These are phyloP conservation scores for Tonatia bakeri DNA, from an alignment of 2,113 vertebrate species.

Conservation along the genomic window DNA sequence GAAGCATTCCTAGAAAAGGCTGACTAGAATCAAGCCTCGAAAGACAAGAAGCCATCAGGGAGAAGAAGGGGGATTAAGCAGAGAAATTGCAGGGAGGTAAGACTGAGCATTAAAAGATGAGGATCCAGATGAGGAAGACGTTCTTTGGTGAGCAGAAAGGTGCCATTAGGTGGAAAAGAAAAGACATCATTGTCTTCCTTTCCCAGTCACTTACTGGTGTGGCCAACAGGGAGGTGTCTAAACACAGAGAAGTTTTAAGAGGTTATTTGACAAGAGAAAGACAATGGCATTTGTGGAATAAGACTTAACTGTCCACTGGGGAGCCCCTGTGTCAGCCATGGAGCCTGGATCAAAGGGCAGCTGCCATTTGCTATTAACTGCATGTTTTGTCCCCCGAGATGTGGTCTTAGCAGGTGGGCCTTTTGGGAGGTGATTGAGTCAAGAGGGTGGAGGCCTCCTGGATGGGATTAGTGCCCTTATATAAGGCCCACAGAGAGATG, in stretches of 20 bases:
- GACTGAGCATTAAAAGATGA: rapidly evolving
- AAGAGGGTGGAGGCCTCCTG: background rate
- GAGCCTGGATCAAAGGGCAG: background rate
- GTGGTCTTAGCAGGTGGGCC: background rate
- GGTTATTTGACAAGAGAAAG: background rate
- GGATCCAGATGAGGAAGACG: background rate
- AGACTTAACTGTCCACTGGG: background rate
- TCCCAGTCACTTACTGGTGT: background rate
- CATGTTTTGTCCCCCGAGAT: background rate
- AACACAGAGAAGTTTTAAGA: background rate
- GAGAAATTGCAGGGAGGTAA: background rate
- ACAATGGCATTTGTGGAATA: background rate
- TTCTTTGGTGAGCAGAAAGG: background rate
- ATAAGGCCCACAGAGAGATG: background rate
- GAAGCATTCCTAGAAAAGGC: rapidly evolving
- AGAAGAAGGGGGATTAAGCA: background rate
- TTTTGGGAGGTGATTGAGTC: background rate
- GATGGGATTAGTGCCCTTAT: background rate
- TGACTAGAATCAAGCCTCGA: background rate
- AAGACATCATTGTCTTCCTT: too few relatives aligned
- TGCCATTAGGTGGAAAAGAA: background rate
- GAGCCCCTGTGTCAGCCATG: background rate
- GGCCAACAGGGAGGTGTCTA: background rate
- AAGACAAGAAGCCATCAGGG: background rate
- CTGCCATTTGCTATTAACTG: background rate